Conservation (phyloP, 1,140 invertebrate species). For the Drosophila nikananu region DNA sequence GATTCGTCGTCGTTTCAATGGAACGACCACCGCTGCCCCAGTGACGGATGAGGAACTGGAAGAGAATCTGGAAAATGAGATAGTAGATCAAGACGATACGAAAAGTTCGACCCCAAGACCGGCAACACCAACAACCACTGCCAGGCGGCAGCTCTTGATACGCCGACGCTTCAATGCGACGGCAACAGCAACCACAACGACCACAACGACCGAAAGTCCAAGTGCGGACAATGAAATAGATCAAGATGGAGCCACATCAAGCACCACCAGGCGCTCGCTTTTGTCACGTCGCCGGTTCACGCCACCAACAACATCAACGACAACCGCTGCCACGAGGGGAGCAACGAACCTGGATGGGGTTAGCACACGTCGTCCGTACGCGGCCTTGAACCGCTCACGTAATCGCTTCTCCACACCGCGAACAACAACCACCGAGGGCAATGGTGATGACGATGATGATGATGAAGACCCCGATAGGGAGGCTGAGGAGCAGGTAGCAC, state of each 20-base stretch:
- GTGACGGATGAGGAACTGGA: neutral
- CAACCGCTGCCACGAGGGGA: constrained; percentile 1
- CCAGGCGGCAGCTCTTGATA: constrained; percentile 39
- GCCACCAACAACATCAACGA: constrained; percentile 21
- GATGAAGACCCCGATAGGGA: constrained; percentile 2
- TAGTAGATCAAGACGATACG: constrained; percentile 2
- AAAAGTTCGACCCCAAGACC: constrained; percentile 10
- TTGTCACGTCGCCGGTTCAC: constrained; percentile 40
- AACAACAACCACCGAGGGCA: constrained; percentile 23
- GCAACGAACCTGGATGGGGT: constrained; percentile 30
- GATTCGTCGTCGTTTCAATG: constrained; percentile 46
- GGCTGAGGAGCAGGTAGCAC: constrained; percentile 21
- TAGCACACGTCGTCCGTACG: constrained; percentile 60
- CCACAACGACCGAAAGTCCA: constrained; percentile 18
- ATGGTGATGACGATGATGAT: constrained; percentile 19
- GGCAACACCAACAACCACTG: constrained; percentile 4
- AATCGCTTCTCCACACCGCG: constrained; percentile 43
- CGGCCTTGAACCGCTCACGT: constrained; percentile 55
- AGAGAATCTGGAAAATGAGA: constrained; percentile 28
- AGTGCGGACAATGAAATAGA: constrained; percentile 33
- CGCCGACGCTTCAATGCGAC: constrained; percentile 44
- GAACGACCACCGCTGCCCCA: constrained; percentile 10
- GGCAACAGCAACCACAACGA: constrained; percentile 19
- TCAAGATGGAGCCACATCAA: constrained; percentile 2
- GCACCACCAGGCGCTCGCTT: constrained; percentile 10